Conservation (phyloP, 2,113 vertebrate genomes). For the Diphyllodes magnificus region DNA sequence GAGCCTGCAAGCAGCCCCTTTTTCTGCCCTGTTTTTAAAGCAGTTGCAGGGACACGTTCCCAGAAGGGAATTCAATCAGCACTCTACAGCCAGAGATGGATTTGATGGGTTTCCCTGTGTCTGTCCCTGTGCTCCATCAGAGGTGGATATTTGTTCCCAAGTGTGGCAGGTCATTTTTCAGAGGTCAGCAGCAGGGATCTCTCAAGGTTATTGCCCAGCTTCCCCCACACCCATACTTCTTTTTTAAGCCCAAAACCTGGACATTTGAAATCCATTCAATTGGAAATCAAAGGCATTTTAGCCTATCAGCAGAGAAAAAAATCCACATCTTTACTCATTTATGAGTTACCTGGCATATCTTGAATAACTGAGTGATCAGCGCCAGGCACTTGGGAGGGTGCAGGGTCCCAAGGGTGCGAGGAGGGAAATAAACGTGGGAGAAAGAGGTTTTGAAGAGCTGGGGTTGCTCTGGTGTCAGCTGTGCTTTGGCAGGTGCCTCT, state of each 20-base stretch:
- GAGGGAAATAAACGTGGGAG: neutral
- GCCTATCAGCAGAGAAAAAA: neutral
- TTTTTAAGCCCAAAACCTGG: neutral
- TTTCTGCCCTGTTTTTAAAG: neutral
- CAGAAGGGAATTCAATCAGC: neutral
- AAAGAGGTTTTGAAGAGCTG: neutral
- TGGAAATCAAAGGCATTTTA: neutral
- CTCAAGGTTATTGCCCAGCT: neutral
- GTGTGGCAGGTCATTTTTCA: neutral
- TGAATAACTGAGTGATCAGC: neutral
- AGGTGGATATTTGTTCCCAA: neutral
- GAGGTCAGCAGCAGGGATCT: neutral
- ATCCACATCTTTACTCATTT: neutral
- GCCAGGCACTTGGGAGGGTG: neutral
- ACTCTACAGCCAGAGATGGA: neutral
- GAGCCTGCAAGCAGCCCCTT: neutral
- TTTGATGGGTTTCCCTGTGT: neutral
- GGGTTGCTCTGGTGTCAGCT: neutral
- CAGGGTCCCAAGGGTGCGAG: neutral
- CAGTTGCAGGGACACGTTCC: fast-evolving
- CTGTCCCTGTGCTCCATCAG: fast-evolving
- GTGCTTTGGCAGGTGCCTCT: neutral
- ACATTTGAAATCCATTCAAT: neutral
- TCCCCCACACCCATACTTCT: neutral
- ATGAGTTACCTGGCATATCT: neutral